These are phyloP conservation scores for Pararge aegeria DNA, from an alignment of 1,140 invertebrate species.

Conservation along the genomic window DNA sequence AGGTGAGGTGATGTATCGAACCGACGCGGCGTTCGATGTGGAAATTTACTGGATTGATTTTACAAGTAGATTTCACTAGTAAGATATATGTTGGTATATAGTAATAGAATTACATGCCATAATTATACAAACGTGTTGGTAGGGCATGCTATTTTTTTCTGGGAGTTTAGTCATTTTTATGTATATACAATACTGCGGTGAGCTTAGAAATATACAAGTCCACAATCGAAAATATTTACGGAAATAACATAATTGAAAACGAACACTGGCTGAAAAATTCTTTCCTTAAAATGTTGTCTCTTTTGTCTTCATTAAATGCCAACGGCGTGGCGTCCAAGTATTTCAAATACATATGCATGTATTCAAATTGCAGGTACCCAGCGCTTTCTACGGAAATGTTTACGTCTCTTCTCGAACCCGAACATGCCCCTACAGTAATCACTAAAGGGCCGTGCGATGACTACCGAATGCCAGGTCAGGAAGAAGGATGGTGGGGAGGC, in stretches of 20 bases:
- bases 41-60: constrained; percentile 32
- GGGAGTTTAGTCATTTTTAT: too few species aligned
- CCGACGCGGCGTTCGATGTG: constrained; percentile 12
- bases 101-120: too few species aligned
- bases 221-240: too few species aligned
- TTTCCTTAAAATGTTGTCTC: neutral
- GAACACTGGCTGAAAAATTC: neutral
- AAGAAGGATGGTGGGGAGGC: constrained; percentile 90
- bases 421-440: constrained; percentile 62
- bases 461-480: constrained; percentile 72
- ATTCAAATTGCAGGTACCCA: constrained; percentile 70
- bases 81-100: too few species aligned
- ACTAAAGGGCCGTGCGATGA: constrained; percentile 74
- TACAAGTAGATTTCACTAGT: constrained; percentile 3
- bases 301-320: neutral
- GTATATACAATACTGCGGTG: too few species aligned
- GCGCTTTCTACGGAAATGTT: constrained; percentile 90
- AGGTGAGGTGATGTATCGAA: constrained; percentile 32
- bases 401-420: constrained; percentile 88
- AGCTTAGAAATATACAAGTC: too few species aligned
- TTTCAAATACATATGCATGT: neutral
- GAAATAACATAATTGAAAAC: too few species aligned
- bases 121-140: neutral
- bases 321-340: neutral
- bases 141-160: neutral